phyloP scores from a whole-genome alignment of 1,140 invertebrate species.

The Cylas formicarius region DNA sequence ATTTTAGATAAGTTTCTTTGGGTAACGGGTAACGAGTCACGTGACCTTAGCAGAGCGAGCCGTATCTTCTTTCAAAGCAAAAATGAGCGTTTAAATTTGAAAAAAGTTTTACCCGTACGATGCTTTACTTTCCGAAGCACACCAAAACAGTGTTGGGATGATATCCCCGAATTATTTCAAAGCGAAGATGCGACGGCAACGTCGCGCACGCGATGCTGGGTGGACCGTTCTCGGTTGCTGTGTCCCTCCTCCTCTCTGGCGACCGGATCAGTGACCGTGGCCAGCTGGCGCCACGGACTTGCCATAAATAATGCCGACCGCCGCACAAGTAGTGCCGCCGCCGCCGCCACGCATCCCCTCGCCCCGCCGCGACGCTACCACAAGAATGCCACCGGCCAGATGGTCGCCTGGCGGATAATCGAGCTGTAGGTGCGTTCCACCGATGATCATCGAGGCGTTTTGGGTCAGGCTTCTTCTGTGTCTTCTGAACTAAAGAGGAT shows the following conservation, averaged over 20 bases:
- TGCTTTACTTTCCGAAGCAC: too few species aligned
- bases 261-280: constrained; percentile 43
- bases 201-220: constrained; percentile 17
- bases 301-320: constrained; percentile 43
- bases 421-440: constrained; percentile 20
- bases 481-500: background rate
- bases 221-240: constrained; percentile 15
- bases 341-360: constrained; percentile 9
- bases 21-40: too few species aligned
- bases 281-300: constrained; percentile 41
- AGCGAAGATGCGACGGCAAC: constrained; percentile 13
- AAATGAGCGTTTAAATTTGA: too few species aligned
- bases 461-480: background rate
- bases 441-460: background rate
- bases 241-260: constrained; percentile 18
- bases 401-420: constrained; percentile 30
- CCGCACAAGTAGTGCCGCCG: constrained; percentile 35
- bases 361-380: constrained; percentile 13
- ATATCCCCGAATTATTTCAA: too few species aligned
- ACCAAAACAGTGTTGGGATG: too few species aligned
- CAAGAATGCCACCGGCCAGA: constrained; percentile 40
- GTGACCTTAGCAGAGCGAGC: too few species aligned
- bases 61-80: too few species aligned
- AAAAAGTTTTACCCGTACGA: too few species aligned
- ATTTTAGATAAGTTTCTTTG: too few species aligned